These are phyloP conservation scores for Volucella zonaria DNA, from an alignment of 2,888 invertebrate genomes.

Conservation along the genomic window DNA sequence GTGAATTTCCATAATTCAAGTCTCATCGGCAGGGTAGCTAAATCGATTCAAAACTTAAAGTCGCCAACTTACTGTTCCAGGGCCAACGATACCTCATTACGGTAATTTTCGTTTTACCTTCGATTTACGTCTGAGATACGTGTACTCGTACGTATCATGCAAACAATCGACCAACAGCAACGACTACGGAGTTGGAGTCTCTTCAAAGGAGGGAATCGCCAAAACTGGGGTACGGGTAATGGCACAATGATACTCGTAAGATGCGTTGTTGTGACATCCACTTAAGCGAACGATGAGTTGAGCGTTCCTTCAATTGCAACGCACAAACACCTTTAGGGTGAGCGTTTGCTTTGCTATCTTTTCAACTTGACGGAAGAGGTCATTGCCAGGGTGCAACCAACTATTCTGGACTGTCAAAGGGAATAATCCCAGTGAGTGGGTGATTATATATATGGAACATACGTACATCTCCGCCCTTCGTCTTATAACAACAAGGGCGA, in stretches of 20 bases:
- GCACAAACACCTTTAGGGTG: conserved; percentile 32
- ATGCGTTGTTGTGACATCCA: conserved; percentile 51
- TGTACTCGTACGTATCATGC: conserved; percentile 16
- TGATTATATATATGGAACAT: conserved; percentile 1
- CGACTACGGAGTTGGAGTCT: not conserved
- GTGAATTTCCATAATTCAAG: conserved; percentile 36
- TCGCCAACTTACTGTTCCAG: conserved; percentile 38
- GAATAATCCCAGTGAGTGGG: conserved; percentile 32
- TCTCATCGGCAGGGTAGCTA: conserved; percentile 23
- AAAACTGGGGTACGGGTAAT: not conserved
- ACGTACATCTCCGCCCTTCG: not conserved
- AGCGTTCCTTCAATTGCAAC: not conserved
- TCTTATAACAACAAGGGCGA: conserved; percentile 66
- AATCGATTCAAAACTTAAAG: conserved; percentile 29
- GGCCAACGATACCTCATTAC: conserved; percentile 56
- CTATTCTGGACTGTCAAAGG: conserved; percentile 24
- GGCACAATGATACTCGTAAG: conserved; percentile 5
- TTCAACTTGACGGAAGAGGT: conserved; percentile 40
- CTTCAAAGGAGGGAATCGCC: too few species aligned
- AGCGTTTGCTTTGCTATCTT: conserved; percentile 50
- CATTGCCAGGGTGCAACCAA: conserved; percentile 53
- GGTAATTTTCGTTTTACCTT: conserved; percentile 67
- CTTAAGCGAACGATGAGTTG: conserved; percentile 54
- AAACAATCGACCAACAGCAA: conserved; percentile 45
- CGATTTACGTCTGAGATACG: conserved; percentile 67